Percentiles rank a stretch among this genome's conserved stretches.
These are phyloP conservation scores for Zeuzera pyrina DNA, from an alignment of 2,888 invertebrate species.

Conservation along the genomic window DNA sequence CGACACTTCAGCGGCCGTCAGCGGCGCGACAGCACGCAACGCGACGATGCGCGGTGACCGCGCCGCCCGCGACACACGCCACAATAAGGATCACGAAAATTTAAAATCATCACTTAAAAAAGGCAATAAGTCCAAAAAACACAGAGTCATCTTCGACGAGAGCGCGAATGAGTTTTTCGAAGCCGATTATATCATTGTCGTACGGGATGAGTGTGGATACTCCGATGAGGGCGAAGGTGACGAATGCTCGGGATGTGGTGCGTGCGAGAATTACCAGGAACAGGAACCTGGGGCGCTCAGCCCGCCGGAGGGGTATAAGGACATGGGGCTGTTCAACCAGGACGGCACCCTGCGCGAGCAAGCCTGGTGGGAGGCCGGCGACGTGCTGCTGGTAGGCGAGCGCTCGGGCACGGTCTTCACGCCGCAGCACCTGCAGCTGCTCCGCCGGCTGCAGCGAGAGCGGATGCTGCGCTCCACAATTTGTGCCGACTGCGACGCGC, in stretches of 20 bases:
- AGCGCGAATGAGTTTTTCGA: conserved; percentile 93
- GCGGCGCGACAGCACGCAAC: conserved; percentile 39
- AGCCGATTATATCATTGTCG: conserved; percentile 92
- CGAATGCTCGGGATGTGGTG: conserved; percentile 75
- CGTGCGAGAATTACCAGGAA: conserved; percentile 76
- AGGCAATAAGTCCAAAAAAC: conserved; percentile 77
- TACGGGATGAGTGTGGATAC: conserved; percentile 87
- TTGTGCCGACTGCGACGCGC: conserved; percentile 65
- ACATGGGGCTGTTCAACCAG: conserved; percentile 79
- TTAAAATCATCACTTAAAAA: conserved; percentile 85
- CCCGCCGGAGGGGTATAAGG: conserved; percentile 94
- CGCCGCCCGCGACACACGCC: conserved; percentile 65
- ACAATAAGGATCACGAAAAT: conserved; percentile 76
- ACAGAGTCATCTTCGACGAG: conserved; percentile 91
- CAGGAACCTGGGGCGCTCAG: conserved; percentile 89
- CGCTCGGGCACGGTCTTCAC: conserved; percentile 75
- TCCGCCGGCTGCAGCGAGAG: conserved; percentile 76
- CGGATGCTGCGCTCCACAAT: conserved; percentile 71
- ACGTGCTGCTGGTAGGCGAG: conserved; percentile 71
- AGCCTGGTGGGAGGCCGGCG: conserved; percentile 72
- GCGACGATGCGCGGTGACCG: conserved; percentile 69
- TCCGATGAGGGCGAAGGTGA: conserved; percentile 88
- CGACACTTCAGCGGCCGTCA: conserved; percentile 40
- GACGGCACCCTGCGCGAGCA: conserved; percentile 71
- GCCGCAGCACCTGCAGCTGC: conserved; percentile 77